Evolutionary conservation across 2,888 invertebrate species (phyloP).

Genomic region (Stratiomys singularior): DNA sequence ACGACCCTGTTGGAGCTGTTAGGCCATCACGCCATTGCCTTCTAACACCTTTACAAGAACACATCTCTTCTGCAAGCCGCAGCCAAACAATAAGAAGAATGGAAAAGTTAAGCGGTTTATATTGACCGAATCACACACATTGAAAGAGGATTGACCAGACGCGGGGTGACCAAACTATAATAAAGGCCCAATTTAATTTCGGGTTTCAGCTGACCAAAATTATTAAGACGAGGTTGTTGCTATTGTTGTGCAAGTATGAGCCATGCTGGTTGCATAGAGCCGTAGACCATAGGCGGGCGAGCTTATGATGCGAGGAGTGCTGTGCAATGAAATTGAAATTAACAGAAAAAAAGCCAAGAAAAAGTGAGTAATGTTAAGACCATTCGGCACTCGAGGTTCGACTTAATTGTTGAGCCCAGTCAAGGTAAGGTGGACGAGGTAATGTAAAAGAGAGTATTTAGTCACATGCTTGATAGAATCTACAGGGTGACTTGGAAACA

Average conservation of each 20-base stretch:
- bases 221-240: background rate
- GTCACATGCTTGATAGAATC: background rate
- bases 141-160: background rate
- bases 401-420: conserved; percentile 30
- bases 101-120: conserved; percentile 35
- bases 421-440: background rate
- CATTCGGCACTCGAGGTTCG: background rate
- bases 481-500: background rate
- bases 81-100: conserved; percentile 14
- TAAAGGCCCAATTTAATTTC: conserved; percentile 37
- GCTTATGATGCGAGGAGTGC: background rate
- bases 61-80: background rate
- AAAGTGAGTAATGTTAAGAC: background rate
- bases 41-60: background rate
- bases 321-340: conserved; percentile 9
- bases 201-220: conserved; percentile 31
- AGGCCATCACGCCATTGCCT: background rate
- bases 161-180: conserved; percentile 29
- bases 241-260: conserved; percentile 2
- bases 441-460: conserved; percentile 2
- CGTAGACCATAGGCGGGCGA: background rate
- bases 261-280: background rate
- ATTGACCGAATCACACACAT: conserved; percentile 10
- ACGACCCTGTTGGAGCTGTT: no score
- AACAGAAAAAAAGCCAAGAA: background rate